These are phyloP conservation scores for Petrosia ficiformis DNA, from an alignment of 37 sponge, comb jelly and placozoan genomes.

Conservation along the genomic window DNA sequence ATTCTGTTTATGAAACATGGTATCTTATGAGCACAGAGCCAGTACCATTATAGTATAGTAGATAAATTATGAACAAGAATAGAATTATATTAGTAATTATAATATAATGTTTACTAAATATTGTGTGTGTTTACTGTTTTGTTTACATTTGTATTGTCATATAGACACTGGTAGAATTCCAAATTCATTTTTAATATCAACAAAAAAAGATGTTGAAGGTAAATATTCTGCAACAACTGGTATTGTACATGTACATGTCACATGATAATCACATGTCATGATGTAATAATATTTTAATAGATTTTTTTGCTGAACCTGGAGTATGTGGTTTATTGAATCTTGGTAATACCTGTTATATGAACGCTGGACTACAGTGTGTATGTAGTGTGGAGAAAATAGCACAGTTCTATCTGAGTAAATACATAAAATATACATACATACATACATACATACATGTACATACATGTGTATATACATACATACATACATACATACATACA, in stretches of 20 bases:
- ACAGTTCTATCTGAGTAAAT: conserved; percentile 32
- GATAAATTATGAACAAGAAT: no score
- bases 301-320: conserved; percentile 22
- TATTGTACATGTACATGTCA: no score
- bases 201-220: background rate
- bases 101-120: no score
- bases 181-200: background rate
- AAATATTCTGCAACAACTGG: background rate
- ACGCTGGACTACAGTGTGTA: conserved; percentile 63
- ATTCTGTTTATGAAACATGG: no score
- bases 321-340: conserved; percentile 64
- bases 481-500: no score
- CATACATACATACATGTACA: conserved; percentile 1
- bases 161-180: background rate
- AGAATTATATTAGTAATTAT: no score
- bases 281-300: no score
- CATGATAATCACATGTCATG: no score
- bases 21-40: no score
- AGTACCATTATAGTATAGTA: no score
- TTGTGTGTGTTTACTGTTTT: background rate
- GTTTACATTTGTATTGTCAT: background rate
- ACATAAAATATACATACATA: background rate
- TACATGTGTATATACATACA: no score
- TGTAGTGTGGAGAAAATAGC: conserved; percentile 2
- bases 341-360: conserved; percentile 70